Base-by-base conservation (phyloP, 2,888 invertebrate genomes). In the Rambutsinella grinnellia region DNA sequence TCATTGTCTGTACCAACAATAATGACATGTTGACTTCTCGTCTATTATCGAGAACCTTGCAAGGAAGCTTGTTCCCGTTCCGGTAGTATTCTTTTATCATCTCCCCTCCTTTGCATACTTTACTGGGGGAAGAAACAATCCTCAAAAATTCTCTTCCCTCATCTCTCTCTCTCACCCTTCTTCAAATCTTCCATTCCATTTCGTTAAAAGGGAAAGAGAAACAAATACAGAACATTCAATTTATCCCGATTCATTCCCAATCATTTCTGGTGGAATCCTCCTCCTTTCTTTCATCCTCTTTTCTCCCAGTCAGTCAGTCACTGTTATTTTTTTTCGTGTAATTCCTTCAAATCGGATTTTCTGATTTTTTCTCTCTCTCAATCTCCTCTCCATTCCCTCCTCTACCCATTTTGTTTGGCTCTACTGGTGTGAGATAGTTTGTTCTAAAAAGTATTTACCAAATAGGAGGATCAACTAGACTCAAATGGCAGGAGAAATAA, bases 331-430 rank as follows among this genome's bases (percentile, higher is more conserved):
- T 65, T 56, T 63, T 72, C 51, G 44, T 72, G 72, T 72, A 72
- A 72, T 72, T 65, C 72, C 66, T 72, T 66, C 60, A 72, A 72
- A 72, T 72, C 65, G 44, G 72, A 72, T 72, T 72, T 63, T 66
- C 72, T 23, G 57, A 71, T 58, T 72, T 65, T 67, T 51, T 28
- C 36, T 60, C 23, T 27, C 36, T n/a, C 21, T 24, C 13, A 51
- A 6, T 15, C 17, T 54, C 19, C n/a, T 23, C 13, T 13, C 23
- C 23, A 10, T 51, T 8, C 8, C 13, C 13, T 51, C 6, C 51
- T n/a, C n/a, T 15, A 51, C n/a, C n/a, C n/a, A n/a, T n/a, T n/a
- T n/a, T n/a, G n/a, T n/a, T n/a, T n/a, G n/a, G n/a, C 54, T 8
- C 21, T 3, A 24, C 44, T 44, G 44, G 44, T 44, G 44, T 44